Base-by-base conservation (phyloP, 2,113 vertebrate genomes). In the Chaetops frenatus region DNA sequence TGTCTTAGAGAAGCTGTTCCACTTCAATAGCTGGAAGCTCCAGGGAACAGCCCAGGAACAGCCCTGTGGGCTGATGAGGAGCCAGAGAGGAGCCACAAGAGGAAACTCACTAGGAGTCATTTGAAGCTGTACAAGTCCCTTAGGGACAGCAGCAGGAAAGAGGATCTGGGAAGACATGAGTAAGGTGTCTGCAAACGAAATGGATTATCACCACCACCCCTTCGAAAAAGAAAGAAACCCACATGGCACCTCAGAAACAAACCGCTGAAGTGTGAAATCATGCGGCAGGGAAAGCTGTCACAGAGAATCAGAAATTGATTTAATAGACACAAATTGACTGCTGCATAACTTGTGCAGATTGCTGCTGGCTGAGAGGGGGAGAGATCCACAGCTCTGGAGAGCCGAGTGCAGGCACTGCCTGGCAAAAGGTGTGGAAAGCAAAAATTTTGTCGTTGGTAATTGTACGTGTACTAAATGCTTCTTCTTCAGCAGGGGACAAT, bases 301-400 rank as follows among this genome's bases (percentile, higher is more conserved):
- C 27, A 53, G 45, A 42, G 89, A 89, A 80, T 35, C 93, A 84
- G 65, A 57, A 81, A 81, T 54, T 23, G 69, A 90, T 92, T 93
- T 90, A 93, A 92, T 80, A n/a, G 76, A 51, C 76, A 79, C 77
- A 95, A 94, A 94, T 86, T 33, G 44, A 67, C 51, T 67, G 73
- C 77, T 61, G 78, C 28, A 8, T 67, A n/a, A 89, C 81, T 81
- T 79, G 89, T 78, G 73, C 65, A 71, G 65, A 73, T 78, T 86
- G 33, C 44, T 73, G 65, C 51, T 21, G 45, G 71, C 79, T 62
- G 62, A 77, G 62, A 78, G 51, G 51, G 45, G 51, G 61, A 76
- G 45, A 53, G 9, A 82, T 23, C 35, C 33, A 3, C 44, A 31
- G 88, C 76, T 92, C 72, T 58, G 48, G 11, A 62, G 85, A 79